Evolutionary conservation across 2,888 invertebrate species (phyloP), one percentile per base, ranked within the genome.

Genomic region (Sesia bembeciformis): DNA sequence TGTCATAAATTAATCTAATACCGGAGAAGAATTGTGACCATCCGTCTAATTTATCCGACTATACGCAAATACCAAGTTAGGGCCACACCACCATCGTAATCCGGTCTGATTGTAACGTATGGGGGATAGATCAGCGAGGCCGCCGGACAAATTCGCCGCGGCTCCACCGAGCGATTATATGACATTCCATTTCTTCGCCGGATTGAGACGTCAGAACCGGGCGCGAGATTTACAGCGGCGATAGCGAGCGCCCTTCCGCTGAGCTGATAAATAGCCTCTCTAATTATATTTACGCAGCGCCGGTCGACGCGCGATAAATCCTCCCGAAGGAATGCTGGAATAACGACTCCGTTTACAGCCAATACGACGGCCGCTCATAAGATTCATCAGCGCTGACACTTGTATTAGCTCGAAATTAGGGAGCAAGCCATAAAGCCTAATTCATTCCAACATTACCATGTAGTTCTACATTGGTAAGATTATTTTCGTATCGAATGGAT

Each of bases 281-380:
- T 88, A 87, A 88, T 88, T 88, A 88, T 88, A 88, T 87, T 88
- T 87, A 89, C 87, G 84, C 83, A 79, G 84, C 80, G 82, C 79
- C 83, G 75, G 74, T 68, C 79, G 82, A 76, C 79, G 74, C 72
- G 74, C 80, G 72, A 85, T 88, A 87, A 86, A 87, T 88, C 78
- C 76, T 63, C 70, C 61, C 60, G 58, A 61, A 63, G 78, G 83
- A 79, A 84, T 84, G 81, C 72, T 68, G 75, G 80, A 78, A 81
- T 81, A 86, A 78, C 81, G 77, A 72, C 63, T 63, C 67, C 74
- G 72, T 74, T 73, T 75, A 78, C 72, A 73, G 71, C 69, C 76
- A 66, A 75, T 76, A 74, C 66, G 63, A 65, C 67, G 67, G 64
- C 63, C 66, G 62, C 67, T 73, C 67, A 64, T 66, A 64, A 73